Evolutionary conservation across 2,888 invertebrate species (phyloP).

Genomic region (Sicus ferrugineus): DNA sequence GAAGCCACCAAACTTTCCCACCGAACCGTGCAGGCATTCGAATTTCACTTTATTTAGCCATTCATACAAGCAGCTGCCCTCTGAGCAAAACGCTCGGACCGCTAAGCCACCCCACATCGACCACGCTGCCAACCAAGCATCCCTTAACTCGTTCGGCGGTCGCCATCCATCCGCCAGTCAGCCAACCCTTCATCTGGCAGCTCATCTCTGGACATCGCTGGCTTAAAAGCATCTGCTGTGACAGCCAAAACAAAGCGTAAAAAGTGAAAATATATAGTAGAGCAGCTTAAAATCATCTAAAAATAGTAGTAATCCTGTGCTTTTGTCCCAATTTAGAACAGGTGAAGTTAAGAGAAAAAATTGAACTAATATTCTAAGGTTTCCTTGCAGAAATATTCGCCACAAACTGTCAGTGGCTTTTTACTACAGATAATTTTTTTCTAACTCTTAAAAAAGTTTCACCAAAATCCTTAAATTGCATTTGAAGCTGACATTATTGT

Average conservation of each 20-base stretch:
- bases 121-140: no score
- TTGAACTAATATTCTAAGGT: neutral
- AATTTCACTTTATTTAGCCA: neutral
- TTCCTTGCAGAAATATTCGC: neutral
- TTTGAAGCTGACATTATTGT: neutral
- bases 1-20: neutral
- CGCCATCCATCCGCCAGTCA: neutral
- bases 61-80: no score
- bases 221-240: neutral
- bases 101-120: no score
- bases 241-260: neutral
- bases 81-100: no score
- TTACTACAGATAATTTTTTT: neutral
- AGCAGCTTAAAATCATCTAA: slow-evolving; percentile 1
- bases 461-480: slow-evolving; percentile 3
- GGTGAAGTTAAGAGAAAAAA: neutral
- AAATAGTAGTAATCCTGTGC: neutral
- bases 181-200: no score
- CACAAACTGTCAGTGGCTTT: neutral
- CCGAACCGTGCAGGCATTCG: neutral
- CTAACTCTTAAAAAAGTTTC: slow-evolving; percentile 3
- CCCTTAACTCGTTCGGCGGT: neutral
- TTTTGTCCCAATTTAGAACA: neutral
- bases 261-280: neutral
- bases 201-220: no score